Percentiles rank a stretch among this genome's conserved stretches.
Evolutionary conservation across 2,113 vertebrate genomes (phyloP).

Genomic region (Scalopus aquaticus): DNA sequence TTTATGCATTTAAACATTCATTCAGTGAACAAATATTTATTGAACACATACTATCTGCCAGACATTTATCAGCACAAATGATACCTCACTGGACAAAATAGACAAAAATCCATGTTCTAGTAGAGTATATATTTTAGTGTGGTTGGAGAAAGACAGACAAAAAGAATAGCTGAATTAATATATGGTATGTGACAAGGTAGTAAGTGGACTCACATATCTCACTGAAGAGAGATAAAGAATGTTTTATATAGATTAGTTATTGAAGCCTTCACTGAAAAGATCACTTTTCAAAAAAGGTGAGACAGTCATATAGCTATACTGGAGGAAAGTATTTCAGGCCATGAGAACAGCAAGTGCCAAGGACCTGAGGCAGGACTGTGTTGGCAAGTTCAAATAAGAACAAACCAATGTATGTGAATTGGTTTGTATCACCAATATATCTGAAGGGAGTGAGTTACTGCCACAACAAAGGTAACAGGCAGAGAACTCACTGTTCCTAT

Average conservation of each 20-base stretch:
- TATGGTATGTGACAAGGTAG: neutral
- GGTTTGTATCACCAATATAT: neutral
- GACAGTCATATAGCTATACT: neutral
- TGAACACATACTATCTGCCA: too few relatives aligned
- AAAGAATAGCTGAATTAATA: constrained; percentile 1
- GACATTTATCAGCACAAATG: neutral
- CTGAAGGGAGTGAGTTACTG: neutral
- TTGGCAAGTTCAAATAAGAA: neutral
- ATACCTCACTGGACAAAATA: neutral
- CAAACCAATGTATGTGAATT: too few relatives aligned
- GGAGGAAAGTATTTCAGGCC: neutral
- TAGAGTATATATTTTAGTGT: neutral
- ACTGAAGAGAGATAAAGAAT: neutral
- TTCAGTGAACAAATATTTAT: neutral
- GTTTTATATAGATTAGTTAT: neutral
- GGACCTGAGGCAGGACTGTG: neutral
- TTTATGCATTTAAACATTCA: neutral
- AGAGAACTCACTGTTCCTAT: too few relatives aligned
- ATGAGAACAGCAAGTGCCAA: too few relatives aligned
- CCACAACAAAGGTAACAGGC: neutral
- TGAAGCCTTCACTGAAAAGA: neutral
- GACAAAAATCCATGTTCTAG: neutral
- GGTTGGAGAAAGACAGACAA: neutral
- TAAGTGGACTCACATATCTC: neutral
- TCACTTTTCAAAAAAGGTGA: neutral